Base-by-base conservation (phyloP, 2,797 vertebrate genomes). In the Lagorchestes hirsutus region DNA sequence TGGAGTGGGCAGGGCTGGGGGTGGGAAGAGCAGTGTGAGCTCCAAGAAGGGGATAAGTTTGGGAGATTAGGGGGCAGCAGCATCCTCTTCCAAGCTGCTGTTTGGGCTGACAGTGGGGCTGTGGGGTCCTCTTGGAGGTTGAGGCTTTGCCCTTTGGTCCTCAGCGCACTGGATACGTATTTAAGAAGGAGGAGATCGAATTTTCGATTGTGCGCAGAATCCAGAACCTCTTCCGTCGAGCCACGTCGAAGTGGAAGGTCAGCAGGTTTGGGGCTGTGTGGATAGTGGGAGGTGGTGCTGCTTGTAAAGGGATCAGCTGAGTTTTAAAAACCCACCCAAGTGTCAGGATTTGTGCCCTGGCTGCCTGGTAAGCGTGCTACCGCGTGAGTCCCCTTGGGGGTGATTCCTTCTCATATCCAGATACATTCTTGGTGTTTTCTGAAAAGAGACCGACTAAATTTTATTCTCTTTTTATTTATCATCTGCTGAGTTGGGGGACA, bases 101-200 rank as follows among this genome's bases (percentile, higher is more conserved):
- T 82, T 40, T 46, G 67, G n/a, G n/a, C 5, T 10, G 67, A 40
- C 5, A 6, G 14, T 16, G 40, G 74, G 74, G 14, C 40, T 4
- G 9, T n/a, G 22, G 74, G 40, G 2, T 87, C 40, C 10, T 27
- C 18, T 24, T 11, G 22, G 14, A 55, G 52, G 9, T n/a, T 91
- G 91, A 97, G 40, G 18, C 74, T 96, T 96, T 93, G 5, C 52
- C n/a, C 94, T 91, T 95, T 54, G 94, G 92, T 94, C 40, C 0
- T 27, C 96, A 99, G 99, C 99, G 99, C 93, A 99, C 99, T 55
- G 99, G 99, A 10, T 99, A 99, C 94, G 98, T 99, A 0, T 99
- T 99, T 98, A 99, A 99, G 98, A 99, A 98, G 97, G 99, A 99
- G 18, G 99, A 99, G 97, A 99, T 99, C 18, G 99, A 99, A 96